Evolutionary conservation across 2,113 vertebrate species (phyloP).

Genomic region (Rhea americana): DNA sequence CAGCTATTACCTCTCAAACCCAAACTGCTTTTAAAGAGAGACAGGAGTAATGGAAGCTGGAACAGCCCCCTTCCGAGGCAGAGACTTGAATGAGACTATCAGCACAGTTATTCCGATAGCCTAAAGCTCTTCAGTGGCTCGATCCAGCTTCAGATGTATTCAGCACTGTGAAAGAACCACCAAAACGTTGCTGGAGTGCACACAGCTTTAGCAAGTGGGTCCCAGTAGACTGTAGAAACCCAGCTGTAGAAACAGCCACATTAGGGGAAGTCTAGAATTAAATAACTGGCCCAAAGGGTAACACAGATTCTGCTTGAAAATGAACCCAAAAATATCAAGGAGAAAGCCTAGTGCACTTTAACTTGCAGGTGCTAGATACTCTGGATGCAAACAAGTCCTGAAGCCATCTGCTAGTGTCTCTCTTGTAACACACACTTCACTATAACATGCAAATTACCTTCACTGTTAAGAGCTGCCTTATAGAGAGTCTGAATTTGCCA

Average conservation of each 20-base stretch:
- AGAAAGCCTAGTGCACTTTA: not conserved
- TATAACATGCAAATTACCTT: constrained; percentile 25
- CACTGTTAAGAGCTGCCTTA: constrained; percentile 12
- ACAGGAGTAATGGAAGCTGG: not conserved
- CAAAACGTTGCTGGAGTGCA: fast-evolving
- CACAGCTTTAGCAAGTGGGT: not conserved
- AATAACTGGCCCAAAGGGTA: not conserved
- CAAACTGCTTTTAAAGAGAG: not conserved
- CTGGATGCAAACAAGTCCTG: constrained; percentile 18
- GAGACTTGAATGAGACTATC: not conserved
- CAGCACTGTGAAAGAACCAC: not conserved
- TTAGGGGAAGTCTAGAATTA: not conserved
- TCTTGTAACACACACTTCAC: constrained; percentile 24
- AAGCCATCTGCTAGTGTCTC: constrained; percentile 28
- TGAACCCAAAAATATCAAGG: not conserved
- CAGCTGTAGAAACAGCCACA: not conserved
- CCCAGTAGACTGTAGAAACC: not conserved
- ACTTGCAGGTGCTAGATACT: constrained; percentile 32
- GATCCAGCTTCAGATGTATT: not conserved
- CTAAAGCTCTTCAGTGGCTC: not conserved
- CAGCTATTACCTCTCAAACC: not conserved
- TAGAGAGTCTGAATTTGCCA: constrained; percentile 29
- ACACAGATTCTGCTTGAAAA: not conserved
- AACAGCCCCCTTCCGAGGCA: not conserved
- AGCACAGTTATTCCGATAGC: not conserved